These are phyloP conservation scores for Lumbricus terrestris DNA, from an alignment of 2,888 invertebrate genomes.

Conservation along the genomic window DNA sequence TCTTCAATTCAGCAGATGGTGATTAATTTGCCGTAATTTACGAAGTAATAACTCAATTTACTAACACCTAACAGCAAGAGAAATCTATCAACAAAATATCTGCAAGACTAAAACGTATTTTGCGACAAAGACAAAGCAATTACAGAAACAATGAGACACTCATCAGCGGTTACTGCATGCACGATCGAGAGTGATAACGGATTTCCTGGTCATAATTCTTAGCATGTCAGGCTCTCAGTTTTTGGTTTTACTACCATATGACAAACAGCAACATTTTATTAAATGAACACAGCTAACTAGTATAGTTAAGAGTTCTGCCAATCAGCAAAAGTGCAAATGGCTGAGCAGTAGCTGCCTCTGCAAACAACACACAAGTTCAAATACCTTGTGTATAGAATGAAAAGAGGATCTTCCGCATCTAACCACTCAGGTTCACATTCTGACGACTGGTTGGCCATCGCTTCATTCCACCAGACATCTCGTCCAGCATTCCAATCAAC, in stretches of 20 bases:
- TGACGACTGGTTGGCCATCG: constrained; percentile 74
- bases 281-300: too few species aligned
- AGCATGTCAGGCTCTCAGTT: too few species aligned
- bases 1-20: too few species aligned
- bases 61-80: neutral
- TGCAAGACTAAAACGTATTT: neutral
- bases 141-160: neutral
- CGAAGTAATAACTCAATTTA: too few species aligned
- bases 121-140: neutral
- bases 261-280: too few species aligned
- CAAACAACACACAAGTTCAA: too few species aligned
- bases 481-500: constrained; percentile 62
- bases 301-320: too few species aligned
- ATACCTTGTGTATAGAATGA: constrained; percentile 92
- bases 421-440: constrained; percentile 93
- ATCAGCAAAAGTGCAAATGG: too few species aligned
- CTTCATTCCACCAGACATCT: constrained; percentile 90
- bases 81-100: neutral
- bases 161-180: neutral
- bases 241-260: too few species aligned
- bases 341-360: too few species aligned
- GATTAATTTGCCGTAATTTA: too few species aligned
- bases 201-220: too few species aligned
- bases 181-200: neutral
- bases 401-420: constrained; percentile 91